A percentile compares a stretch with the other conserved stretches of the same genome.
Conservation (phyloP, 2,113 vertebrate genomes). For the Varanus salvator region DNA sequence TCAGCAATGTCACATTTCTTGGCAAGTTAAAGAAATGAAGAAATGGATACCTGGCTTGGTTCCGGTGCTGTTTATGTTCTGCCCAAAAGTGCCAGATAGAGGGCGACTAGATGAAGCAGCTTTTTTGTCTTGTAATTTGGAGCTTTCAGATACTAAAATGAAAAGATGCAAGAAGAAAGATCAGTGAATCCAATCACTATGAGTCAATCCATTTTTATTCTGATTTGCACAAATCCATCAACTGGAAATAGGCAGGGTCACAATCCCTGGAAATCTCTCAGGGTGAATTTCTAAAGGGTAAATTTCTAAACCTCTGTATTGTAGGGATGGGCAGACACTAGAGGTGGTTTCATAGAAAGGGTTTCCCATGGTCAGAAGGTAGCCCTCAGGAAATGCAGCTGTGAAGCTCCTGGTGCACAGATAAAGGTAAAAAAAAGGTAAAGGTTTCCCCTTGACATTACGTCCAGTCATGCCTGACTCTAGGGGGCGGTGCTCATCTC, state of each 20-base stretch:
- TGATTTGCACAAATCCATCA: not conserved
- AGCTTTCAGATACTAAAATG: constrained; percentile 77
- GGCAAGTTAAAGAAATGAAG: not conserved
- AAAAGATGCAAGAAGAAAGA: constrained; percentile 41
- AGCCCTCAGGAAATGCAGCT: not conserved
- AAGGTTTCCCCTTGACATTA: no score
- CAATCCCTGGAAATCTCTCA: not conserved
- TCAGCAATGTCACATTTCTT: not conserved
- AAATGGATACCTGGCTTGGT: constrained; percentile 79
- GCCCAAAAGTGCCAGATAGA: constrained; percentile 76
- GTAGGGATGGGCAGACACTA: not conserved
- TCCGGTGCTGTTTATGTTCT: constrained; percentile 69
- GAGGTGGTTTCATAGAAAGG: not conserved
- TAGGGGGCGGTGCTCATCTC: no score
- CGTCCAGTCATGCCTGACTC: no score
- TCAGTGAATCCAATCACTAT: constrained; percentile 43
- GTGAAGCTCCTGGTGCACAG: not conserved
- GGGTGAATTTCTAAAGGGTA: not conserved
- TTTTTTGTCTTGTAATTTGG: constrained; percentile 85
- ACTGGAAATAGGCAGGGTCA: not conserved
- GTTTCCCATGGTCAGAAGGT: not conserved
- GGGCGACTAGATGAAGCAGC: constrained; percentile 61
- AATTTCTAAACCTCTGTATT: not conserved
- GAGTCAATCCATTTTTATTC: not conserved
- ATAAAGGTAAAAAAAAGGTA: not conserved